phyloP scores from a whole-genome alignment of 2,888 invertebrate species.

The Folsomia manolachei region DNA sequence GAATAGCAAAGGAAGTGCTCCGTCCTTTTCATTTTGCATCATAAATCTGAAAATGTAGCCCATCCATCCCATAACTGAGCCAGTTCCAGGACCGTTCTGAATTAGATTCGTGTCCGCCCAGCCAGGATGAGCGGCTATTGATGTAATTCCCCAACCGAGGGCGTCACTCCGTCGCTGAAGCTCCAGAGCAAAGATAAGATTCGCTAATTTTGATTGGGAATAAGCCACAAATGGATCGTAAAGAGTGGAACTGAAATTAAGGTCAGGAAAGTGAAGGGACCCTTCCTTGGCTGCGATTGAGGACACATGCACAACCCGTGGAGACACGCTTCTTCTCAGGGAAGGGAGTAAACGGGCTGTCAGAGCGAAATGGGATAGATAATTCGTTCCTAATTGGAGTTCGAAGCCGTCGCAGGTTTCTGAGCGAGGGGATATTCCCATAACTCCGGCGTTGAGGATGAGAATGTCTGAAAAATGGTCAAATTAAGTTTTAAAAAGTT shows the following conservation, averaged over 20 bases:
- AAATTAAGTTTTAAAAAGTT: no score
- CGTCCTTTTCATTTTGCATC: neutral
- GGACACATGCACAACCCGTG: slow-evolving; percentile 19
- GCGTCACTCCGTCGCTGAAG: slow-evolving; percentile 20
- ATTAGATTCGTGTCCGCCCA: neutral
- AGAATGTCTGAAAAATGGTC: slow-evolving; percentile 52
- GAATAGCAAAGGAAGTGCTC: slow-evolving; percentile 4
- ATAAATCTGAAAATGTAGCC: neutral
- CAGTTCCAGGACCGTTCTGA: slow-evolving; percentile 10
- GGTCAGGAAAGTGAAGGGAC: slow-evolving; percentile 9
- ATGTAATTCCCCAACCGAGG: slow-evolving; percentile 8
- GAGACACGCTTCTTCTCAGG: neutral
- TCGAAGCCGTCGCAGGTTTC: slow-evolving; percentile 14
- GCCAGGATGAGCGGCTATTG: slow-evolving; percentile 14
- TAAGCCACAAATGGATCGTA: neutral
- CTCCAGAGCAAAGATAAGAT: slow-evolving; percentile 19
- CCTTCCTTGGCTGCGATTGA: neutral
- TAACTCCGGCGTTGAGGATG: slow-evolving; percentile 55
- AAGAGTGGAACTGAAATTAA: neutral
- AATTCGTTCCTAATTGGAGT: slow-evolving; percentile 15
- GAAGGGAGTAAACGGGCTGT: slow-evolving; percentile 19
- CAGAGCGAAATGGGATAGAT: slow-evolving; percentile 18
- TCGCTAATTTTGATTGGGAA: slow-evolving; percentile 11
- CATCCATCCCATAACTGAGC: neutral
- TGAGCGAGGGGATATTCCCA: slow-evolving; percentile 29